Evolutionary conservation across 1,140 invertebrate genomes (phyloP), one percentile per base, ranked within the genome.

Genomic region (Drosophila watanabei): DNA sequence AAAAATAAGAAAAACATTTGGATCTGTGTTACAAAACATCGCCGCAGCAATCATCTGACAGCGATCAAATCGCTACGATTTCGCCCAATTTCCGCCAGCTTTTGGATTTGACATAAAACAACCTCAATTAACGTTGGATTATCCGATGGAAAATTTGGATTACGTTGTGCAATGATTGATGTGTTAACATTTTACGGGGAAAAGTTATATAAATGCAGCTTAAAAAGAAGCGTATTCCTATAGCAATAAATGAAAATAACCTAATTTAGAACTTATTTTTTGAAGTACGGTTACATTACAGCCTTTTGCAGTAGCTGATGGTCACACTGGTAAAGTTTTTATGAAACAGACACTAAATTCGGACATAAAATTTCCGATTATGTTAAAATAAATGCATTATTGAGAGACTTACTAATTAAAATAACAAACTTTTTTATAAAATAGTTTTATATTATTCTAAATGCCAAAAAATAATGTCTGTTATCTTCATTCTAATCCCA

Each of bases 1-100:
- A 60, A 76, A 37, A 4, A 30, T n/a, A 16, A 11, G 10, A 32
- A 35, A 35, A 20, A 58, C 51, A 65, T 56, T n/a, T 30, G 33
- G 33, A 75, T 58, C 68, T 43, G 48, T 59, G 52, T 68, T 73
- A 75, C 54, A 69, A 79, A 70, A 83, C 41, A 75, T 60, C 45
- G 41, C 48, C 54, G 14, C 20, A 64, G 69, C 75, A 79, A 70
- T 71, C 62, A 52, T 35, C 46, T 35, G 63, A 76, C 49, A 45
- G 70, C 45, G 71, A 75, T 75, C 54, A 49, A 61, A 75, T 73
- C 46, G 37, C 56, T 37, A 48, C 41, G 69, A 75, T 61, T 73
- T 51, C 24, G 70, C 20, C 56, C 54, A 59, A 43, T 59, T 71
- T 73, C 43, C 43, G 45, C 62, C 14, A 30, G 13, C n/a, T 7